Evolutionary conservation across 2,113 vertebrate genomes (phyloP), one percentile per base, ranked within the genome.

Genomic region (Cinclus mexicanus): DNA sequence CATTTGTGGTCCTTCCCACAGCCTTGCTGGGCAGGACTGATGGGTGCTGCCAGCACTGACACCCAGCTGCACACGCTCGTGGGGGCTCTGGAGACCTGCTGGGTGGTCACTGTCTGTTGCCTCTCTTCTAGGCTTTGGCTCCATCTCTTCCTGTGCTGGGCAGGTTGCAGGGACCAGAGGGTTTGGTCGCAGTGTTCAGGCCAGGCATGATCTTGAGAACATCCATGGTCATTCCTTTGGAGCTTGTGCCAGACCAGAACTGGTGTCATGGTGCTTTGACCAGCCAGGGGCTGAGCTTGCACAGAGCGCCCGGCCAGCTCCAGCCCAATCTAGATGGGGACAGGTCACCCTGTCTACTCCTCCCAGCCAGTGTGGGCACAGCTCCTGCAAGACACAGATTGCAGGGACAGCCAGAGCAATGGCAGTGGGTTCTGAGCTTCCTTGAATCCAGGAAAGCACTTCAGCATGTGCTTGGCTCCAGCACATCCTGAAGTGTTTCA

Each of bases 51-150:
- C 17, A 20, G 87, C 20, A 1, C 4, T 14, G 61, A 2, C 7
- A 11, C 42, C 42, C 3, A 22, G 4, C 7, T 6, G 23, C n/a
- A 12, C 2, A 1, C 2, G 1, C 26, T 37, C 1, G 0, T 28
- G 5, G 44, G 39, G n/a, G 59, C 55, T 74, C 87, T 26, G 53
- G 6, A 4, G 11, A 6, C 8, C 4, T 2, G 2, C n/a, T 15
- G 4, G 57, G 35, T 39, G 59, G 6, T 25, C 20, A 4, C 69
- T 11, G 2, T 11, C 69, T 12, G 3, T 10, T 6, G 17, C n/a
- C n/a, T 65, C 86, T 46, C 37, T 63, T 53, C 35, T 3, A 11
- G 55, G 35, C 63, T 57, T 63, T 31, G 90, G 70, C 61, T 82
- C 70, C 6, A 0, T 87, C 68, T 33, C 64, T 19, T 15, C 6